Conservation (phyloP, 2,888 invertebrate species). For the Coenonympha glycerion region DNA sequence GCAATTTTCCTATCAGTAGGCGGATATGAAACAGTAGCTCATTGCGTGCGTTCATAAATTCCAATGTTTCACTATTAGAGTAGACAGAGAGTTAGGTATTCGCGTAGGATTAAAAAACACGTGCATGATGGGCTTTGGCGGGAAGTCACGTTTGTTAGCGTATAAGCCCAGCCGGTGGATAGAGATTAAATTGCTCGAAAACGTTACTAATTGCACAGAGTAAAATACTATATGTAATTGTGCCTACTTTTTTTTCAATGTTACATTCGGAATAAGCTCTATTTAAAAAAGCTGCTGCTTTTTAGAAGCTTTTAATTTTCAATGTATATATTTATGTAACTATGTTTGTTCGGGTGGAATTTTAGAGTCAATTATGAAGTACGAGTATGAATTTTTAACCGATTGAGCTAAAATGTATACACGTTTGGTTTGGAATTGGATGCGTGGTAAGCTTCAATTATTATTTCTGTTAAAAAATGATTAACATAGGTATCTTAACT, state of each 20-base stretch:
- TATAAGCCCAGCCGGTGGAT: constrained; percentile 17
- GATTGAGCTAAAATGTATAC: no score
- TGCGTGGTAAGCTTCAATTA: no score
- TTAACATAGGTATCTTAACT: no score
- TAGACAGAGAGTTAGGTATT: constrained; percentile 9
- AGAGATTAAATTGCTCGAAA: constrained; percentile 12
- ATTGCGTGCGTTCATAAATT: constrained; percentile 14
- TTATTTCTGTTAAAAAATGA: no score
- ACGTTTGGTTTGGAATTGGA: no score
- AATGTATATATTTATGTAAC: no score
- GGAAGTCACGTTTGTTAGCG: constrained; percentile 22
- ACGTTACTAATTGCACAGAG: not conserved
- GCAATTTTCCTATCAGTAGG: not conserved
- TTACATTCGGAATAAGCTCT: not conserved
- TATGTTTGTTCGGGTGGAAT: no score
- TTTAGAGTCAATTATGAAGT: no score
- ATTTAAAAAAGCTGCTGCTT: no score
- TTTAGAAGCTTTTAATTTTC: no score
- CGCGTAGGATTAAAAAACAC: constrained; percentile 21
- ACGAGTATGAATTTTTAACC: no score
- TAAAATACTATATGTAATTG: no score
- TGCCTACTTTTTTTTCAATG: not conserved
- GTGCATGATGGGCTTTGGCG: constrained; percentile 19
- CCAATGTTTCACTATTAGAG: constrained; percentile 19
- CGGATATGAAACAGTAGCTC: constrained; percentile 17